phyloP scores from a whole-genome alignment of 2,888 invertebrate species.

The Polymixis lichenea region DNA sequence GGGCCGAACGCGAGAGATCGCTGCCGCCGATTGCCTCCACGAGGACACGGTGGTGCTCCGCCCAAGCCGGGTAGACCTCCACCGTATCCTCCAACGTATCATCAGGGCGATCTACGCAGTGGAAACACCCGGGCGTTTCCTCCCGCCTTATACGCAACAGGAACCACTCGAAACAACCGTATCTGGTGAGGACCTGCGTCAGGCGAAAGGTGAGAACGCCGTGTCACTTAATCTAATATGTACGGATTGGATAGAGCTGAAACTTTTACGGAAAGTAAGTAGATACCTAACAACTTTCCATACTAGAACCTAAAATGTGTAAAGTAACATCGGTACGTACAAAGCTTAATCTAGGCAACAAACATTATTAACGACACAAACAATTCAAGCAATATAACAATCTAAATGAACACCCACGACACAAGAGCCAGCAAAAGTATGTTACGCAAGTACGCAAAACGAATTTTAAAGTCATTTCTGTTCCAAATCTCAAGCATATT shows the following conservation, averaged over 20 bases:
- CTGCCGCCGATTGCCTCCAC: no score
- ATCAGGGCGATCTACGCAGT: no score
- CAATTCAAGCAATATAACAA: constrained; percentile 50
- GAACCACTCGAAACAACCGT: no score
- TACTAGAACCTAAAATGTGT: not conserved
- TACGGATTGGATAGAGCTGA: not conserved
- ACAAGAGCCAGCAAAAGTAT: constrained; percentile 69
- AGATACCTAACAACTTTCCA: not conserved
- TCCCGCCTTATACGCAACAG: no score
- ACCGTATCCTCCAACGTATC: no score
- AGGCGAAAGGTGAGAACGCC: no score
- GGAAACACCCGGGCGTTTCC: no score
- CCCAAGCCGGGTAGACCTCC: no score
- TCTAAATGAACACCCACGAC: constrained; percentile 56
- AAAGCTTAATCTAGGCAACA: not conserved
- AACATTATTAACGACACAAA: constrained; percentile 9
- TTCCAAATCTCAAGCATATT: constrained; percentile 89
- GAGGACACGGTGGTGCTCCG: no score
- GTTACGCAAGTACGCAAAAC: constrained; percentile 73
- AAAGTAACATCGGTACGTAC: not conserved
- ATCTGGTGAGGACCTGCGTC: no score
- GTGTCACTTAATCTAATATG: no score
- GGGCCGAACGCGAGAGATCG: no score
- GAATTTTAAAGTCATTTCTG: constrained; percentile 84
- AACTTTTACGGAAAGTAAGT: not conserved